Base-by-base conservation (phyloP, 2,888 invertebrate species). In the Brenthis daphne region DNA sequence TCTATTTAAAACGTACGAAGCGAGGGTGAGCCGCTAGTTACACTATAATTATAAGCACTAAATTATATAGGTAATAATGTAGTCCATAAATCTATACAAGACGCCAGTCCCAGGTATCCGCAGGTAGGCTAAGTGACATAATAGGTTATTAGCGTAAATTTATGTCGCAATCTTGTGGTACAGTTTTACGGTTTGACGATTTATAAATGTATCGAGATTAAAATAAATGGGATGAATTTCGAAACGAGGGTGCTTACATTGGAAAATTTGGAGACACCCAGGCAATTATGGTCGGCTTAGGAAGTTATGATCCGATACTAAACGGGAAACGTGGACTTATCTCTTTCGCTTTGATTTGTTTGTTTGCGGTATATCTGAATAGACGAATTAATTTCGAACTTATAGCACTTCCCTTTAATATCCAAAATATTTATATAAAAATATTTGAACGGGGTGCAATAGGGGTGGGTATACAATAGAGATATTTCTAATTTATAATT, bases 271-370 rank as follows among this genome's bases (percentile, higher is more conserved):
- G 75, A 78, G 78, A 75, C 79, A 78, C 80, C 77, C 80, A 79
- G 79, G 79, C 83, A 87, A 87, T 88, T 88, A 87, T 83, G 84
- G 82, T 79, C 82, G 82, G 85, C 83, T 89, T 85, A 82, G 74
- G 79, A 86, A 89, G 85, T 89, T 89, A 85, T 87, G 85, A 87
- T 83, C 82, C 81, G 73, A 77, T 77, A 78, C 70, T 75, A 76
- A 76, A 74, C 73, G 74, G 77, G 74, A 79, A 85, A 87, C 86
- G 77, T 74, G 77, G 85, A 89, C 86, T 87, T 86, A 89, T 86
- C 79, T 85, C 77, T 74, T 77, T 80, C 79, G 77, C 78, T 83
- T 79, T 81, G 82, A 85, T 85, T 86, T 84, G 82, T 80, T 85
- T 86, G 81, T 85, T 85, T 77, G 78, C 71, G 73, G 58, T 16